Base-by-base conservation (phyloP, 2,797 vertebrate species). In the Miichthys miiuy region DNA sequence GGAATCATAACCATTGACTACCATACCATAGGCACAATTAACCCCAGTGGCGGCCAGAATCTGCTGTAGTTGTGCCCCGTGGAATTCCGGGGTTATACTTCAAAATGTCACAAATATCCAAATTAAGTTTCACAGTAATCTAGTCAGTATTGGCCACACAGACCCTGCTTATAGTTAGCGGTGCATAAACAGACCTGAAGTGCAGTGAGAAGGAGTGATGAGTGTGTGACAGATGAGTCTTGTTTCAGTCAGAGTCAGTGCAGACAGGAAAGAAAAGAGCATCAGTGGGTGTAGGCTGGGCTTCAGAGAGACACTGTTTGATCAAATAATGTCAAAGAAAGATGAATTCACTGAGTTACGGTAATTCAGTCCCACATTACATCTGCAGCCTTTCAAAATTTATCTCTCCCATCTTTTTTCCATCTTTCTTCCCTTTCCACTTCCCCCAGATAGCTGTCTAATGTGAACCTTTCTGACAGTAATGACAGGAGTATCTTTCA, bases 401-500 rank as follows among this genome's bases (percentile, higher is more conserved):
- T 48, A 27, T 74, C 23, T 34, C 11, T 16, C 17, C 47, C 5
- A 16, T 67, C 10, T 17, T 47, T 55, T 67, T 47, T 52, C 47
- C 5, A 16, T 67, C 10, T 17, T 47, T 55, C 61, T 47, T 58
- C 34, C 21, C 18, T 23, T 42, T 46, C 41, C 64, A 62, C 23
- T 55, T 66, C 20, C 67, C 21, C 2, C 50, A 68, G 67, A 65
- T 54, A 58, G 18, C 7, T 1, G 41, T 18, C 30, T 70, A 25
- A 70, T 34, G 20, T 47, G 65, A 67, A 44, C 56, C 44, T 70
- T 20, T 68, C 25, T 62, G 66, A 56, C 67, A 69, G 27, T 21
- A 34, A 54, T 56, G 71, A 75, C 56, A 67, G 38, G 3, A 66
- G 47, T 25, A 50, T 71, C 34, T 75, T 70, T 75, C 70, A 66